Percentiles rank a stretch among this genome's conserved stretches.
Conservation (phyloP, 2,113 vertebrate genomes). For the Etheostoma cragini region DNA sequence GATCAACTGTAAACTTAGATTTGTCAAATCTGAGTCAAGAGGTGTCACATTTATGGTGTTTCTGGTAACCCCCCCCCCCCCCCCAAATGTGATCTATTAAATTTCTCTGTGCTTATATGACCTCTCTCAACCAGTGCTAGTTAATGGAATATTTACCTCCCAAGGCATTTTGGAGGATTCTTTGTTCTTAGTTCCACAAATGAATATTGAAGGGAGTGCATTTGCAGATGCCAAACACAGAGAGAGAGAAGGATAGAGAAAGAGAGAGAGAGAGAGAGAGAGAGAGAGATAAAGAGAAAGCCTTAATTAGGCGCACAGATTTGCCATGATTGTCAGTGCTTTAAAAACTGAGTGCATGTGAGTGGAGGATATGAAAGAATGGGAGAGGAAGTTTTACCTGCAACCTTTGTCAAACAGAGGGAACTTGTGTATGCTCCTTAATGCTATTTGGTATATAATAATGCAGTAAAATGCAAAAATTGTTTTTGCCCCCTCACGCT, state of each 20-base stretch:
- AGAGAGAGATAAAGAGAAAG: slow-evolving; percentile 1
- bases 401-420: slow-evolving; percentile 31
- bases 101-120: slow-evolving; percentile 21
- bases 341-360: slow-evolving; percentile 58
- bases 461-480: slow-evolving; percentile 8
- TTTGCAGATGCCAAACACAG: slow-evolving; percentile 27
- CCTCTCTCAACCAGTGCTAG: slow-evolving; percentile 12
- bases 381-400: slow-evolving; percentile 50
- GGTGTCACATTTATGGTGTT: neutral
- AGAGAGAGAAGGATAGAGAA: no score
- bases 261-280: no score
- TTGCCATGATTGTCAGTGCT: slow-evolving; percentile 58
- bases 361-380: slow-evolving; percentile 54
- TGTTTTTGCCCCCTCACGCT: slow-evolving; percentile 4
- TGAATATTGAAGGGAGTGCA: slow-evolving; percentile 56
- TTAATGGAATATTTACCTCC: slow-evolving; percentile 44
- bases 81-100: neutral
- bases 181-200: slow-evolving; percentile 63
- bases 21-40: slow-evolving; percentile 10
- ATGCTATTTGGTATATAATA: slow-evolving; percentile 1
- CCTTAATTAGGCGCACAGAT: slow-evolving; percentile 68
- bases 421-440: slow-evolving; percentile 41
- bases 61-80: neutral
- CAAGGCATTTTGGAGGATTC: slow-evolving; percentile 42
- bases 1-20: slow-evolving; percentile 8